A percentile compares a stretch with the other conserved stretches of the same genome.
These are phyloP conservation scores for Deroplatys truncata DNA, from an alignment of 2,888 invertebrate genomes.

Conservation along the genomic window DNA sequence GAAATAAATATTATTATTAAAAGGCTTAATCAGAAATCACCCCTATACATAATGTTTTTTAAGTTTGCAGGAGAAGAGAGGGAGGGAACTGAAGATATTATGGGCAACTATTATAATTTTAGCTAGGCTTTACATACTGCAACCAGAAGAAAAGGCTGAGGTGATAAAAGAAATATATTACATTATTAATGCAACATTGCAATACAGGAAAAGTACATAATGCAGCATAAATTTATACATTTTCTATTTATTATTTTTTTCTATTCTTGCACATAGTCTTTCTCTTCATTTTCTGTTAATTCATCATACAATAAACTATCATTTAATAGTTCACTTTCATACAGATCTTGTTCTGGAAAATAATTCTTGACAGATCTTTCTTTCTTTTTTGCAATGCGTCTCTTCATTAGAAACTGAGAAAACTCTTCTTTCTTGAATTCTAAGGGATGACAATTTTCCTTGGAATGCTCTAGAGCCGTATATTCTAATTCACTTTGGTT, in stretches of 20 bases:
- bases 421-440: background rate
- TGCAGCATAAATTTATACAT: too few relatives aligned
- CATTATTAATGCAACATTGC: too few relatives aligned
- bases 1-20: too few relatives aligned
- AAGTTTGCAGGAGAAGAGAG: too few relatives aligned
- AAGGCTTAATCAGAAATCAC: too few relatives aligned
- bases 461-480: background rate
- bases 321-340: background rate
- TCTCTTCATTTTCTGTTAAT: background rate
- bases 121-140: too few relatives aligned
- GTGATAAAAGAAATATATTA: too few relatives aligned
- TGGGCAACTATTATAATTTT: too few relatives aligned
- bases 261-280: background rate
- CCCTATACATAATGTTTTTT: too few relatives aligned
- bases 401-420: constrained; percentile 5
- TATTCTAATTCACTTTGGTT: background rate
- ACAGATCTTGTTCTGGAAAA: constrained; percentile 15
- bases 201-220: background rate
- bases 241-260: background rate
- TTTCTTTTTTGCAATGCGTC: constrained; percentile 3
- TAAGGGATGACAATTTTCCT: background rate
- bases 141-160: too few relatives aligned
- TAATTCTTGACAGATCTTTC: constrained; percentile 3
- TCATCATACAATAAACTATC: background rate
- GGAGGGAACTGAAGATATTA: too few relatives aligned